Conservation (phyloP, 2,113 vertebrate genomes). For the Nerophis lumbriciformis region DNA sequence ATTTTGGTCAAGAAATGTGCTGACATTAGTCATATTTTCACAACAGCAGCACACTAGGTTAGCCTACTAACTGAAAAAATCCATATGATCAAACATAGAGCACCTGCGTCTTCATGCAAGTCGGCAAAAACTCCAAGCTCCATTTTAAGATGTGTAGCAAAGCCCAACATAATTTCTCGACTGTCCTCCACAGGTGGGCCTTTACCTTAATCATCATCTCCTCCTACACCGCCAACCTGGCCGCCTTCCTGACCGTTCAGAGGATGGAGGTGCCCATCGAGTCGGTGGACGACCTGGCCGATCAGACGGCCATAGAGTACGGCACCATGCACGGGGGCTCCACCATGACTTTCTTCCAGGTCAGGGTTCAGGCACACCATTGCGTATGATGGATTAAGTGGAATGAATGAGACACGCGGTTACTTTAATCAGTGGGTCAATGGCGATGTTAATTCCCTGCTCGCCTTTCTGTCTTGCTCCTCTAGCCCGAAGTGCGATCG, state of each 20-base stretch:
- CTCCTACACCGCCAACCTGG: constrained; percentile 96
- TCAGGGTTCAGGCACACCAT: constrained; percentile 57
- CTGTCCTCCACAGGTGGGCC: constrained; percentile 82
- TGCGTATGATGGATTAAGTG: constrained; percentile 3
- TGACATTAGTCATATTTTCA: too few relatives aligned
- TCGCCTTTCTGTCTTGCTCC: constrained; percentile 33
- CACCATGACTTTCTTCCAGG: constrained; percentile 99
- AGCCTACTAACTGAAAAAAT: too few relatives aligned
- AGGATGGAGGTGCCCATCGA: constrained; percentile 97
- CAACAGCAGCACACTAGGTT: too few relatives aligned
- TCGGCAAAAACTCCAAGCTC: too few relatives aligned
- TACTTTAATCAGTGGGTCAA: constrained; percentile 40
- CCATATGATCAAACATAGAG: too few relatives aligned
- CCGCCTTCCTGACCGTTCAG: constrained; percentile 93
- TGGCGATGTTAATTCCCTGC: constrained; percentile 28
- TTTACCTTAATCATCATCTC: constrained; percentile 99
- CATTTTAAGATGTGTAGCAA: too few relatives aligned
- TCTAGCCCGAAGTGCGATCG: constrained; percentile 44
- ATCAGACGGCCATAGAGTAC: constrained; percentile 95
- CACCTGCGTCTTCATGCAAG: too few relatives aligned
- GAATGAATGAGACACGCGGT: too few relatives aligned
- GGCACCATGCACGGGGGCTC: constrained; percentile 97
- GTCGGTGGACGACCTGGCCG: constrained; percentile 93
- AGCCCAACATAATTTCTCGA: constrained; percentile 30
- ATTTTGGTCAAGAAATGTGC: too few relatives aligned